Conservation (phyloP, 2,113 vertebrate species). For the Rattus norvegicus region GRCr8 NC_086038.1:50375501-50376000, state of each 20-base stretch:
- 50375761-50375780: background rate
- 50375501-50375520: background rate
- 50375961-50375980: background rate
- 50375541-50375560: conserved; percentile 24
- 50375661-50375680: background rate
- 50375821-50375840: background rate
- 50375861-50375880: background rate
- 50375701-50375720: background rate
- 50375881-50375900: background rate
- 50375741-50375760: background rate
- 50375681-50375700: conserved; percentile 35
- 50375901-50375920: background rate
- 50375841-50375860: background rate
- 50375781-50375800: accelerated
- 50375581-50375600: background rate
- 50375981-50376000: background rate
- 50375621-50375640: background rate
- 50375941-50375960: background rate
- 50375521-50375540: background rate
- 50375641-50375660: background rate
- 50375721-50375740: background rate
- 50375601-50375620: conserved; percentile 9
- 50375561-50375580: background rate
- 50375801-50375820: background rate
- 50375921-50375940: background rate